Conservation (phyloP, 2,888 invertebrate species). For the Laothoe populi region DNA sequence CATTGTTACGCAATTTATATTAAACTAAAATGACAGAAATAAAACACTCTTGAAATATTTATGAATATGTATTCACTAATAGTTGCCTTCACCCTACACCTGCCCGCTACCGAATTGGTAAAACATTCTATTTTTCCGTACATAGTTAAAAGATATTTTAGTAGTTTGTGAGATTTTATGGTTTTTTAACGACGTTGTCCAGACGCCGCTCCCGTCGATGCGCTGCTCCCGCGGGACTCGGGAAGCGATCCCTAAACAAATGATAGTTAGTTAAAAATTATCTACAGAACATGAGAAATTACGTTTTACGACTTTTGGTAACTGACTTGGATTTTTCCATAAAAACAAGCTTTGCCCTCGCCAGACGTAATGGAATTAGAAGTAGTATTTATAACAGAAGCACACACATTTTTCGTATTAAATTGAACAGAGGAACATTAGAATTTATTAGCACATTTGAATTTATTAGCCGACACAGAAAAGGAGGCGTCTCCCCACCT, state of each 20-base stretch:
- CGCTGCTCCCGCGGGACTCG: slow-evolving; percentile 13
- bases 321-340: not conserved
- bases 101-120: slow-evolving; percentile 7
- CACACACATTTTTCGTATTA: no score
- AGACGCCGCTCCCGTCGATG: slow-evolving; percentile 24
- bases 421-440: no score
- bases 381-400: no score
- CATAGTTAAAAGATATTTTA: slow-evolving; percentile 18
- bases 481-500: no score
- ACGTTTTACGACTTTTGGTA: slow-evolving; percentile 38
- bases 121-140: slow-evolving; percentile 18
- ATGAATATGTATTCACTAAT: not conserved
- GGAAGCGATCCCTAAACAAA: slow-evolving; percentile 39
- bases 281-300: slow-evolving; percentile 38
- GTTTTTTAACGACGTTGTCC: slow-evolving; percentile 41
- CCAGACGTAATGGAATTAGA: no score
- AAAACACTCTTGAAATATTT: no score
- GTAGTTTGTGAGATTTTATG: slow-evolving; percentile 38
- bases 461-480: no score
- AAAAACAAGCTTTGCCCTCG: no score
- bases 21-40: not conserved
- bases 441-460: no score
- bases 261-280: slow-evolving; percentile 42
- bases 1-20: no score
- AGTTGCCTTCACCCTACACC: not conserved